These are phyloP conservation scores for Enchytraeus crypticus DNA, from an alignment of 2,888 invertebrate species.

Conservation along the genomic window DNA sequence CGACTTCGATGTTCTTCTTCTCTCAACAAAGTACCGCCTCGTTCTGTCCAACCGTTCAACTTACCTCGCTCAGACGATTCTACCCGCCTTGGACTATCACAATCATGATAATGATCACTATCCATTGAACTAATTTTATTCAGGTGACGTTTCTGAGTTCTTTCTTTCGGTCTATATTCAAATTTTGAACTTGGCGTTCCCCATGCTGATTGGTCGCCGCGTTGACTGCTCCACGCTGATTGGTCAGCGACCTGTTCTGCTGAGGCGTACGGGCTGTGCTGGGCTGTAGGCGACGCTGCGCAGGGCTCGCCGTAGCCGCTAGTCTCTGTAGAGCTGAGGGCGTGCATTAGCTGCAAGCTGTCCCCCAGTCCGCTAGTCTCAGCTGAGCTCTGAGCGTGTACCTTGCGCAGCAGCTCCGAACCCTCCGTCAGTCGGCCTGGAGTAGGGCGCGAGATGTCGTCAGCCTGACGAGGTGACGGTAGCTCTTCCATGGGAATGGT, in stretches of 20 bases:
- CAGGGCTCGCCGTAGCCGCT: conserved; percentile 20
- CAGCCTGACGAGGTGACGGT: too few species aligned
- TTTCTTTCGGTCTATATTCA: neutral
- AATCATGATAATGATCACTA: neutral
- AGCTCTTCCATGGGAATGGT: too few species aligned
- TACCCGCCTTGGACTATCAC: neutral
- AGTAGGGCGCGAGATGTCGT: too few species aligned
- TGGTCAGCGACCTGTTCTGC: neutral
- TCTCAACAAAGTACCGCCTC: too few species aligned
- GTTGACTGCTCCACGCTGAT: neutral
- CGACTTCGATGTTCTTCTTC: neutral
- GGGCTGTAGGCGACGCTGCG: conserved; percentile 1
- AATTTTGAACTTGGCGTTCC: neutral
- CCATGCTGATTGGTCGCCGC: neutral
- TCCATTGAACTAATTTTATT: neutral
- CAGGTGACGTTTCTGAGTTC: neutral
- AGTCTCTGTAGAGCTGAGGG: conserved; percentile 26
- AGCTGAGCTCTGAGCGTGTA: conserved; percentile 26
- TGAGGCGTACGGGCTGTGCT: neutral
- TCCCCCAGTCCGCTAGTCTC: conserved; percentile 23
- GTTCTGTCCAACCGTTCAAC: neutral
- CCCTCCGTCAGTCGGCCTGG: too few species aligned
- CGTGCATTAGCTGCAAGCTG: conserved; percentile 22
- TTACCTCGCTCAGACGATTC: neutral
- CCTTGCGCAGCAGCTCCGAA: conserved; percentile 12